Conservation (phyloP, 2,888 invertebrate genomes). For the Pemphredon lugubris region DNA sequence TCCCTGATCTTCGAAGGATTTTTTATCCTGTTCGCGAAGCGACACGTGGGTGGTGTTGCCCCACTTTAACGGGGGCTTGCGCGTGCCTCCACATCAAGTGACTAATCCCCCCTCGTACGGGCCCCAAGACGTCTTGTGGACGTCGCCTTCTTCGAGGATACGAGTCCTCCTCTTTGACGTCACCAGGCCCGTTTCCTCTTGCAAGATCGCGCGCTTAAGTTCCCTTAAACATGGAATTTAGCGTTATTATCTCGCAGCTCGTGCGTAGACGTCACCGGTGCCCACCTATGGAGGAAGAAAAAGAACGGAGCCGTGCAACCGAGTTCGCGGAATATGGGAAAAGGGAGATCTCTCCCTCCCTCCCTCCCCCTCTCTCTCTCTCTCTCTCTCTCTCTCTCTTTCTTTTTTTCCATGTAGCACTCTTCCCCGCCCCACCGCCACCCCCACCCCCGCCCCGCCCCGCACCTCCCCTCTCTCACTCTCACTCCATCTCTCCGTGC, state of each 20-base stretch:
- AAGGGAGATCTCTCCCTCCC: conserved; percentile 3
- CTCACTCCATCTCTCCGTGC: not conserved
- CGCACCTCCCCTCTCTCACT: not conserved
- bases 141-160: conserved; percentile 26
- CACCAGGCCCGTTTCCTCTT: conserved; percentile 42
- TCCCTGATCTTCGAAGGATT: conserved; percentile 57
- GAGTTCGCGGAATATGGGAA: conserved; percentile 28
- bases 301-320: not conserved
- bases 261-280: conserved; percentile 5
- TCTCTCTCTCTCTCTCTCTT: no score
- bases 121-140: conserved; percentile 11
- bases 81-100: conserved; percentile 29
- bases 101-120: conserved; percentile 40
- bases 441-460: not conserved
- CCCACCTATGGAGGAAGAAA: conserved; percentile 24
- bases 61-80: conserved; percentile 46
- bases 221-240: conserved; percentile 29
- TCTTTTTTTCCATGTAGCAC: no score
- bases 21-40: conserved; percentile 61
- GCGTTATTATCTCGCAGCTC: not conserved
- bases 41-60: conserved; percentile 49
- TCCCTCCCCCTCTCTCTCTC: no score
- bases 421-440: not conserved
- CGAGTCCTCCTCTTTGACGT: conserved; percentile 40
- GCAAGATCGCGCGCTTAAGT: not conserved